Base-by-base conservation (phyloP, 1,140 invertebrate genomes). In the Papilio aristodemus region DNA sequence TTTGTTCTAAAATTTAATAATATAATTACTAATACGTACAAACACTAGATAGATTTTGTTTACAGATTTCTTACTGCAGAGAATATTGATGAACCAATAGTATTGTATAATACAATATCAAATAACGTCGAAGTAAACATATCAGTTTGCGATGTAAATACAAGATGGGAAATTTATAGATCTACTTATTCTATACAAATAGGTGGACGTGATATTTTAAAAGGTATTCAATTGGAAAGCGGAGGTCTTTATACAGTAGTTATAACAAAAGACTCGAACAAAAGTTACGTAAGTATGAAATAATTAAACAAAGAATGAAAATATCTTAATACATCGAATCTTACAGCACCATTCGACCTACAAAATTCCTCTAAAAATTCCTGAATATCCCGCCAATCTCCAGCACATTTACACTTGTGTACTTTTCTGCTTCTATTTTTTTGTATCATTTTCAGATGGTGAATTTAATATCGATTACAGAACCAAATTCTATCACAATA, bases 401-500 rank as follows among this genome's bases (percentile, higher is more conserved):
- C n/a, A n/a, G n/a, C n/a, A n/a, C n/a, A n/a, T n/a, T n/a, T n/a
- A n/a, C n/a, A n/a, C n/a, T n/a, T n/a, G n/a, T n/a, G n/a, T n/a
- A n/a, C n/a, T n/a, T n/a, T n/a, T n/a, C n/a, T n/a, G n/a, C n/a
- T n/a, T n/a, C n/a, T n/a, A n/a, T n/a, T n/a, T n/a, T n/a, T 27
- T 67, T 63, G 4, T 38, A 62, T 70, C 60, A 72, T 22, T 90
- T 90, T 69, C 80, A 92, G 77, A 76, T 68, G 14, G 74, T 84
- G 2, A 78, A 85, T 8, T 37, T 90, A 8, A 66, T 92, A 3
- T 80, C 83, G 0, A 79, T 95, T 1, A 95, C 95, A 0, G 72
- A 89, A 67, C 91, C 95, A 0, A 97, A 96, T 80, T 93, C 92
- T 0, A 83, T 97, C 43, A 94, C 95, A 60, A 96, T 98, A 89